Evolutionary conservation across 2,113 vertebrate species (phyloP), one percentile per base, ranked within the genome.

Genomic region (Melanostigma gelatinosum): DNA sequence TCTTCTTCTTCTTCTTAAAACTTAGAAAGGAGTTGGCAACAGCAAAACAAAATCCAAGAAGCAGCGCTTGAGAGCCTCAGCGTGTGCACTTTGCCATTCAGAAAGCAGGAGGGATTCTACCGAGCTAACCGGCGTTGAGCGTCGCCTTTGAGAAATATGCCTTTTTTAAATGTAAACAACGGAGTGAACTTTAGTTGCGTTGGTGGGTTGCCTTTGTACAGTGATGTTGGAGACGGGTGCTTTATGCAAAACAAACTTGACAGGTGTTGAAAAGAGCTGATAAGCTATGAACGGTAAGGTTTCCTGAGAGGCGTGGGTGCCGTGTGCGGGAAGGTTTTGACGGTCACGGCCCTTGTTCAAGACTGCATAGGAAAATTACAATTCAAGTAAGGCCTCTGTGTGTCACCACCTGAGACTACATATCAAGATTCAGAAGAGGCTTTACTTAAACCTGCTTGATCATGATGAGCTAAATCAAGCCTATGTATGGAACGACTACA

Each of bases 381-480:
- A 24, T 48, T 38, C 42, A 58, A 50, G 3, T 10, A 40, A 64
- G 63, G 74, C 77, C 57, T 76, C 60, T 34, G 3, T 32, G 36
- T 48, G 67, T 34, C 48, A 66, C 15, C 6, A 27, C 16, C 58
- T 24, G 16, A 69, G 40, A 82, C 66, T 62, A 85, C 88, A 85
- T 91, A 92, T 91, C 88, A 78, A 63, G 6, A 86, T 67, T 70
- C 58, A 60, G 70, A 63, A 70, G 73, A 81, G 67, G 69, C 57
- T 63, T 69, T 29, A 68, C 46, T 15, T 38, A 32, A 74, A 60
- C 72, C 75, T 52, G 48, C 20, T 64, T 70, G 72, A 63, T 78
- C 1, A 8, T 44, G 2, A 60, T 36, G 42, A 68, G 72, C 77
- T 54, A 16, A 80, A 67, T 44, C 44, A 54, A 80, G 77, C 86